A percentile compares a stretch with the other conserved stretches of the same genome.
Evolutionary conservation across 2,888 invertebrate genomes (phyloP).

Genomic region (Rhagonycha lutea): DNA sequence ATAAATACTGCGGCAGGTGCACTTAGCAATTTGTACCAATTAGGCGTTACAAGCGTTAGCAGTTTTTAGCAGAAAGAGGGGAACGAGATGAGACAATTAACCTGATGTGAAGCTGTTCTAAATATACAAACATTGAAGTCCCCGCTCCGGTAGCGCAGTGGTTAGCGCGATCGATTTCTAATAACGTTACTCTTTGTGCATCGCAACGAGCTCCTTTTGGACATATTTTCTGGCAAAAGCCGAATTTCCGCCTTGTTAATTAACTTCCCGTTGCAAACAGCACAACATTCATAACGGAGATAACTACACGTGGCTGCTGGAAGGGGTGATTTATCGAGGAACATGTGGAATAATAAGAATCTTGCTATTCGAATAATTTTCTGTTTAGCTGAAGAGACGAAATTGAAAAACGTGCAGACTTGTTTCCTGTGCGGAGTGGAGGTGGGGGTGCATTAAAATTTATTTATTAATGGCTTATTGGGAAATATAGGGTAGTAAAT

Average conservation of each 20-base stretch:
- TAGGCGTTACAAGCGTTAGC: not conserved
- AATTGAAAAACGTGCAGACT: not conserved
- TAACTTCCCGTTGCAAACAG: not conserved
- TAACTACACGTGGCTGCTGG: not conserved
- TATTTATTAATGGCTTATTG: slow-evolving; percentile 3
- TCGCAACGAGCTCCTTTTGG: not conserved
- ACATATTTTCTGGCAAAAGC: not conserved
- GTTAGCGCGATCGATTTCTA: not conserved
- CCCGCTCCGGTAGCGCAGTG: not conserved
- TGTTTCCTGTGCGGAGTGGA: not conserved
- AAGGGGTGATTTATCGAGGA: not conserved
- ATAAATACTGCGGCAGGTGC: not conserved
- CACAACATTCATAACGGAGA: not conserved
- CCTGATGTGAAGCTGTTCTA: not conserved
- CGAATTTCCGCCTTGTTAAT: not conserved
- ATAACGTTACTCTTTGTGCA: not conserved
- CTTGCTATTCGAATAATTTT: not conserved
- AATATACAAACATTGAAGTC: not conserved
- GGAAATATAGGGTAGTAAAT: not conserved
- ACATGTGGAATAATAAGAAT: not conserved
- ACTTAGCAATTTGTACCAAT: not conserved
- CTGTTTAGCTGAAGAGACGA: not conserved
- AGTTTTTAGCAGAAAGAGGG: not conserved
- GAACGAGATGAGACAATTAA: not conserved
- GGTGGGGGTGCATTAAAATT: not conserved